A percentile compares a stretch with the other conserved stretches of the same genome.
These are phyloP conservation scores for Bombus sylvicola DNA, from an alignment of 1,140 invertebrate species.

Conservation along the genomic window DNA sequence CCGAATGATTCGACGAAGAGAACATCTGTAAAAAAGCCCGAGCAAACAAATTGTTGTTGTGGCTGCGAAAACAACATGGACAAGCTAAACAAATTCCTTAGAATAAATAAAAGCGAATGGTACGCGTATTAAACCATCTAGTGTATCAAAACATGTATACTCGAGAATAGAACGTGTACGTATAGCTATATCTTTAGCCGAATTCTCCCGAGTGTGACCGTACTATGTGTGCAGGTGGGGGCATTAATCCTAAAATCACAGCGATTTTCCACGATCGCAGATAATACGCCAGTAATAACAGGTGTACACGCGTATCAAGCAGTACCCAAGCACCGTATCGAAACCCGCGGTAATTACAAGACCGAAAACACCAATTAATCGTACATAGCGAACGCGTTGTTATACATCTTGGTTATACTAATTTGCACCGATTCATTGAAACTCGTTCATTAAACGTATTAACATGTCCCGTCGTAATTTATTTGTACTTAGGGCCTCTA, in stretches of 20 bases:
- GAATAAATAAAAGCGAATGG: neutral
- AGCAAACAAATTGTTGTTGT: neutral
- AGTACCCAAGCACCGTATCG: neutral
- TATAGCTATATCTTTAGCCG: too few relatives aligned
- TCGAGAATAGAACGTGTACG: neutral
- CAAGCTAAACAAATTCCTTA: neutral
- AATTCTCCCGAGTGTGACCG: neutral
- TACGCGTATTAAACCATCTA: too few relatives aligned
- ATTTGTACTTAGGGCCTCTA: neutral
- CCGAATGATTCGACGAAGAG: too few relatives aligned
- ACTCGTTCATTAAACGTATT: conserved; percentile 20
- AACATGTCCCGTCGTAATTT: conserved; percentile 14
- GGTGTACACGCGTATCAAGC: neutral
- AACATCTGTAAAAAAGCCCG: neutral
- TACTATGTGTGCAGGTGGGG: too few relatives aligned
- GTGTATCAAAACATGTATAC: too few relatives aligned
- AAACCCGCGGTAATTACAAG: conserved; percentile 17
- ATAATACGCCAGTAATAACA: conserved; percentile 12
- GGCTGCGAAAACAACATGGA: neutral
- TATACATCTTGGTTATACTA: conserved; percentile 26
- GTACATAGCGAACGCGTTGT: neutral
- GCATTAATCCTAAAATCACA: conserved; percentile 7
- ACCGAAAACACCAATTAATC: conserved; percentile 26
- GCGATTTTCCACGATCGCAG: neutral
- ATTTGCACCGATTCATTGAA: conserved; percentile 28